A percentile compares a stretch with the other conserved stretches of the same genome.
These are phyloP conservation scores for Coronaproctus castanopsis DNA, from an alignment of 2,888 invertebrate species.

Conservation along the genomic window DNA sequence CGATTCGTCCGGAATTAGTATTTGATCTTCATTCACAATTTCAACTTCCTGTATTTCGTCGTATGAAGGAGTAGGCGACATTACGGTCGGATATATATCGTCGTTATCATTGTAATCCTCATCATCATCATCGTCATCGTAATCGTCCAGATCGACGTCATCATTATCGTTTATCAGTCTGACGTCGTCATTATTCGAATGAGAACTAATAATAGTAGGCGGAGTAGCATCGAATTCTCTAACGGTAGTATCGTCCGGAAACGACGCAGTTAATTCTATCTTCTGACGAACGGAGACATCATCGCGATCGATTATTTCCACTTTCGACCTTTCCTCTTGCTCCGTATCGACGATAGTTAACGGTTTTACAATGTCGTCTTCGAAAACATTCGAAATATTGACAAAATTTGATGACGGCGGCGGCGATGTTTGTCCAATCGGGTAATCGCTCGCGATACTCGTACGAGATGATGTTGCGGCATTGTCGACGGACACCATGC, in stretches of 20 bases:
- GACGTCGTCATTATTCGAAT: not conserved
- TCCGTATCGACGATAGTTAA: too few relatives aligned
- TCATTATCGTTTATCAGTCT: not conserved
- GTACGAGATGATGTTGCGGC: not conserved
- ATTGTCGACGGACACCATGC: not conserved
- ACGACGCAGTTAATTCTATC: too few relatives aligned
- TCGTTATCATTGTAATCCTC: constrained; percentile 5
- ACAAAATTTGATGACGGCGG: not conserved
- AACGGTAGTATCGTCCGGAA: too few relatives aligned
- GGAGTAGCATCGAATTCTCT: too few relatives aligned
- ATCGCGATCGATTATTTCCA: not conserved
- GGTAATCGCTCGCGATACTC: not conserved
- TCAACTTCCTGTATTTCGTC: too few relatives aligned
- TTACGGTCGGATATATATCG: too few relatives aligned
- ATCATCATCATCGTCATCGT: constrained; percentile 9
- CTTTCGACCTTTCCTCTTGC: not conserved
- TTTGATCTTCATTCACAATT: too few relatives aligned
- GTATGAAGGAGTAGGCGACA: too few relatives aligned
- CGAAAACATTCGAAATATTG: not conserved
- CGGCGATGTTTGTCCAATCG: not conserved
- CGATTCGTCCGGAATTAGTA: too few relatives aligned
- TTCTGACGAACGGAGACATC: too few relatives aligned
- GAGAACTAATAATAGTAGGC: too few relatives aligned
- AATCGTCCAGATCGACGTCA: not conserved
- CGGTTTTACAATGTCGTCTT: not conserved